phyloP scores from a whole-genome alignment of 2,113 vertebrate genomes.

The Silurus glanis region DNA sequence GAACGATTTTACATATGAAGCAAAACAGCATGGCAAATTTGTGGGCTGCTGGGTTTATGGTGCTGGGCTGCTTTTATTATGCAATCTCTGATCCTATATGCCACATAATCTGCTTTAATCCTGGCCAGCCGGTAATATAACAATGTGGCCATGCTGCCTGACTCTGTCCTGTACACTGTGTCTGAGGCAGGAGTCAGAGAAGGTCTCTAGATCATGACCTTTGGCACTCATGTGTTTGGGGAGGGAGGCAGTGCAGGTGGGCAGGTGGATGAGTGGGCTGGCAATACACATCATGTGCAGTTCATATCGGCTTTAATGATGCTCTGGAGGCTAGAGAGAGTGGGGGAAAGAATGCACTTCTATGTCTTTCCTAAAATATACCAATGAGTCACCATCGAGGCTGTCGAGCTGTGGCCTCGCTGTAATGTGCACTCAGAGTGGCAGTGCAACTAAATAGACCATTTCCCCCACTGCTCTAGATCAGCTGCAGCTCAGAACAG shows the following conservation, averaged over 20 bases:
- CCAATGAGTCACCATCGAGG: slow-evolving; percentile 42
- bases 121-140: slow-evolving; percentile 59
- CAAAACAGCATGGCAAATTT: background rate
- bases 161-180: slow-evolving; percentile 2
- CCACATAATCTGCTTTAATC: slow-evolving; percentile 73
- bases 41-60: slow-evolving; percentile 8
- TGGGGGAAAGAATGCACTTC: slow-evolving; percentile 18
- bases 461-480: slow-evolving; percentile 11
- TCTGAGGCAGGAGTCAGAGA: background rate
- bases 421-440: slow-evolving; percentile 31
- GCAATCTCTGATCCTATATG: slow-evolving; percentile 54
- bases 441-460: slow-evolving; percentile 15
- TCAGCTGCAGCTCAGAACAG: slow-evolving; percentile 31
- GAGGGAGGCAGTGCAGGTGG: slow-evolving; percentile 18
- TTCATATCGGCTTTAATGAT: background rate
- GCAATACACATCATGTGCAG: background rate
- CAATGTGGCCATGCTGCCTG: slow-evolving; percentile 32
- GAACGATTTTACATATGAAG: background rate
- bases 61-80: slow-evolving; percentile 47
- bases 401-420: slow-evolving; percentile 39
- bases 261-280: background rate
- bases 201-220: background rate
- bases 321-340: slow-evolving; percentile 25
- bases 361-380: slow-evolving; percentile 45
- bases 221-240: background rate